phyloP scores from a whole-genome alignment of 37 sponge, comb jelly and placozoan genomes.

The Aphrocallistes beatrix region DNA sequence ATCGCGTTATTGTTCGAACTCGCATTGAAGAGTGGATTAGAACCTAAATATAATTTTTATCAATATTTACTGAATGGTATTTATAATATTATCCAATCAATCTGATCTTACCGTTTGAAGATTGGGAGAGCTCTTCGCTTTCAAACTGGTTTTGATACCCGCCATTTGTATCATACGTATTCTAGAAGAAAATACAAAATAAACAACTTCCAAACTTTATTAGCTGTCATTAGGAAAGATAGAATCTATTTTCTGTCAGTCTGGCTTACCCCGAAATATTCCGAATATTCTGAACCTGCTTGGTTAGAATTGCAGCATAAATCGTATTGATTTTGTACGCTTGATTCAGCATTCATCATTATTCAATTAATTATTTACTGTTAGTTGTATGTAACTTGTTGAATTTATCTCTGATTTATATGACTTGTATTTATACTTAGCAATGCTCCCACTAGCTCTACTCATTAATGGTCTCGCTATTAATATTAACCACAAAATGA shows the following conservation, averaged over 20 bases:
- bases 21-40: not conserved
- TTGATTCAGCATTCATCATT: not conserved
- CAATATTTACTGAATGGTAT: not conserved
- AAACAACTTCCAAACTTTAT: not conserved
- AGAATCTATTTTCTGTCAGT: too few species aligned
- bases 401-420: not conserved
- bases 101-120: conserved; percentile 9
- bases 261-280: conserved; percentile 14
- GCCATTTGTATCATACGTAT: not conserved
- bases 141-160: not conserved
- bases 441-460: not conserved
- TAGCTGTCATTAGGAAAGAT: too few species aligned
- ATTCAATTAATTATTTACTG: not conserved
- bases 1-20: conserved; percentile 13
- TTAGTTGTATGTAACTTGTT: not conserved
- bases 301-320: not conserved
- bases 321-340: conserved; percentile 1
- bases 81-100: not conserved
- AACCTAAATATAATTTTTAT: not conserved
- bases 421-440: not conserved
- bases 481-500: not conserved
- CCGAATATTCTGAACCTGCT: not conserved
- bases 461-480: not conserved
- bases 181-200: not conserved
- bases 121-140: not conserved